Evolutionary conservation across 1,140 invertebrate species (phyloP), one percentile per base, ranked within the genome.

Genomic region (Lepeophtheirus salmonis): DNA sequence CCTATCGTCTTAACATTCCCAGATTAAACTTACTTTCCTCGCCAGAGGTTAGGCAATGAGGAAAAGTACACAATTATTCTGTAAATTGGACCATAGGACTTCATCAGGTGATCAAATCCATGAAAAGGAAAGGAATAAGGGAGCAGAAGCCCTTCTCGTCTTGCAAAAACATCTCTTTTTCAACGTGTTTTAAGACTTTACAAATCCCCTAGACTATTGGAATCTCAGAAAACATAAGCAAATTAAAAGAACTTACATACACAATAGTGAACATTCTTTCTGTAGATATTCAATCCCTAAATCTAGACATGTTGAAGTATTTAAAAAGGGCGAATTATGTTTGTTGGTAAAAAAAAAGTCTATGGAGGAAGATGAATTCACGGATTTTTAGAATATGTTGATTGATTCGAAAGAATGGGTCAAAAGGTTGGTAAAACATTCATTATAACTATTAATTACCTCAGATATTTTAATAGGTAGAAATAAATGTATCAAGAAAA

Each of bases 261-360:
- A 25, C 48, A 20, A 16, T 6, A 6, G 58, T 26, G 13, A 62
- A 60, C 3, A 56, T n/a, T 2, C 41, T 50, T 23, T 12, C 50
- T 48, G 23, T 25, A 16, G 4, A 55, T 20, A 52, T 57, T 52
- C 77, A 89, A 83, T 74, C 77, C 62, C 85, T 10, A 90, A 89
- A 71, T 69, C 76, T 24, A 77, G 81, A 63, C 71, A 91, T 21
- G 80, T 82, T 65, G 74, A 79, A 57, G 82, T 85, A 23, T 90
- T 91, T 71, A 71, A 78, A 51, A 81, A 83, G 63, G 81, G 83
- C 1, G 81, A 83, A 61, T 76, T 89, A 10, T 88, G 88, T 1
- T 78, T 72, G 63, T 91, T 88, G 89, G 77, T 91, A 20, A 83
- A 85, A n/a, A n/a, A n/a, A 67, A 91, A 91, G 72, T 88, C 89